Percentiles rank a stretch among this genome's conserved stretches.
Evolutionary conservation across 2,797 vertebrate genomes (phyloP).

Genomic region (Melanotaenia maccullochi): DNA sequence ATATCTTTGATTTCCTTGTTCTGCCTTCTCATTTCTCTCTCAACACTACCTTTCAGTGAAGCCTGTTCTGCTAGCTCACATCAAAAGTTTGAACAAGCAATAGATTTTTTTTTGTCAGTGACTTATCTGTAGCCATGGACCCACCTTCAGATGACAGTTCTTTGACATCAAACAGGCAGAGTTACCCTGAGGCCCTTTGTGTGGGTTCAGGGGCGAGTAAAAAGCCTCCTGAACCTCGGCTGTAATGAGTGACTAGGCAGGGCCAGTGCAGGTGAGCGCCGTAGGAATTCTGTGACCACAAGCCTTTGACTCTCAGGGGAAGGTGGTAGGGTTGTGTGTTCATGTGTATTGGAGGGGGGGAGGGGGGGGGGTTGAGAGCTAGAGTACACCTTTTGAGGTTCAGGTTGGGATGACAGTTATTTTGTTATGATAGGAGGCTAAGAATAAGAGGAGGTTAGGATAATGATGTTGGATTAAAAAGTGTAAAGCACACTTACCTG

Average conservation of each 20-base stretch:
- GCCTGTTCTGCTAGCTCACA: slow-evolving; percentile 41
- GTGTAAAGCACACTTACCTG: neutral
- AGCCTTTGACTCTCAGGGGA: slow-evolving; percentile 71
- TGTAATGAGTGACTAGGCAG: slow-evolving; percentile 74
- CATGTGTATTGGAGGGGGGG: neutral
- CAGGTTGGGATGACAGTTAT: slow-evolving; percentile 19
- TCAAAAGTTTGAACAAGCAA: slow-evolving; percentile 64
- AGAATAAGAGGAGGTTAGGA: slow-evolving; percentile 8
- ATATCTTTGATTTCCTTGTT: slow-evolving; percentile 17
- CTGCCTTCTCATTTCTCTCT: slow-evolving; percentile 55
- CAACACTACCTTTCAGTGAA: slow-evolving; percentile 37
- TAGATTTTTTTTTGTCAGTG: slow-evolving; percentile 39
- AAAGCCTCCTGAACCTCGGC: slow-evolving; percentile 55
- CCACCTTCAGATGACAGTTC: slow-evolving; percentile 64
- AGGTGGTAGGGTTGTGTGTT: slow-evolving; percentile 3
- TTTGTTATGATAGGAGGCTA: slow-evolving; percentile 15
- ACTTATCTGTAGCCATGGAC: slow-evolving; percentile 56
- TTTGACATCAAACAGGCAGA: slow-evolving; percentile 77
- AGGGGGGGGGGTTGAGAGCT: neutral
- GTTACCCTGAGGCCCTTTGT: slow-evolving; percentile 76
- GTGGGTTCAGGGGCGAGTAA: slow-evolving; percentile 70
- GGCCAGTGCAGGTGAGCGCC: slow-evolving; percentile 74
- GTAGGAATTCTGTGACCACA: slow-evolving; percentile 68
- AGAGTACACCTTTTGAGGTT: slow-evolving; percentile 13
- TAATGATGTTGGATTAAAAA: slow-evolving; percentile 16